These are phyloP conservation scores for Lasaia peninsularis DNA, from an alignment of 1,140 invertebrate genomes.

Conservation along the genomic window DNA sequence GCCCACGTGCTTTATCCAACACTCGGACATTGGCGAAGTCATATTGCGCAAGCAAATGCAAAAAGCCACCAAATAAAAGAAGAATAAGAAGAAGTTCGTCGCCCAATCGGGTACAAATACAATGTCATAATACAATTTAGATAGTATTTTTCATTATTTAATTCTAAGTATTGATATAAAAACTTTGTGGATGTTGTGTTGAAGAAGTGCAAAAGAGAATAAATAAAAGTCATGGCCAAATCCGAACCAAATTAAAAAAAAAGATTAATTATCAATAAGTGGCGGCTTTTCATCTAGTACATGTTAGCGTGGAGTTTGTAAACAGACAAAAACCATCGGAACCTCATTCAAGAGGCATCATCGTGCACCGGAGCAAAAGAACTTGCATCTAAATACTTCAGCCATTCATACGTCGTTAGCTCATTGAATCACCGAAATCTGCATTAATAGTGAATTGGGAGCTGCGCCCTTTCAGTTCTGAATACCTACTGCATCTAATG, in stretches of 20 bases:
- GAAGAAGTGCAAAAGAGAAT: not conserved
- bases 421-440: conserved; percentile 41
- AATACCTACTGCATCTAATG: not conserved
- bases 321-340: conserved; percentile 32
- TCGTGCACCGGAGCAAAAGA: conserved; percentile 30
- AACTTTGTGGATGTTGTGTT: too few relatives aligned
- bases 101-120: too few relatives aligned
- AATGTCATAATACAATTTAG: too few relatives aligned
- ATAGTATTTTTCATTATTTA: too few relatives aligned
- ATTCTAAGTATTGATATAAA: too few relatives aligned
- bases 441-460: conserved; percentile 39
- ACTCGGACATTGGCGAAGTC: too few relatives aligned
- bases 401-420: conserved; percentile 32
- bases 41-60: too few relatives aligned
- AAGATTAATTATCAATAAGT: conserved; percentile 20
- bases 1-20: too few relatives aligned
- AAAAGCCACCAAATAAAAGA: too few relatives aligned
- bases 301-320: conserved; percentile 22
- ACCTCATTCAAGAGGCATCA: conserved; percentile 28
- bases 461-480: conserved; percentile 12
- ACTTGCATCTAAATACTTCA: conserved; percentile 36
- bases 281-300: conserved; percentile 14
- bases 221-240: conserved; percentile 8
- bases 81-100: too few relatives aligned
- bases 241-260: not conserved